Evolutionary conservation across 1,140 invertebrate genomes (phyloP).

Genomic region (Rhagoletis zephyria): DNA sequence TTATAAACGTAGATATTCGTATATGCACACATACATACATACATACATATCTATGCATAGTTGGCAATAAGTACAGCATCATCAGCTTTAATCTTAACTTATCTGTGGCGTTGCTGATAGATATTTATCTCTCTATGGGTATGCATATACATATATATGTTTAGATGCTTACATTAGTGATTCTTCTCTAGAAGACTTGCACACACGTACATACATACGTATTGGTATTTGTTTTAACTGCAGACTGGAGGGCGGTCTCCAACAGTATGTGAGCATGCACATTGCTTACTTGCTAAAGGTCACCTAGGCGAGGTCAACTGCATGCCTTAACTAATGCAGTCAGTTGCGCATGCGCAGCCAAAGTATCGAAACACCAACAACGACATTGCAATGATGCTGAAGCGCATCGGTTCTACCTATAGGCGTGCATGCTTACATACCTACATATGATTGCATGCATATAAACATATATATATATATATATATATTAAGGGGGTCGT

Average conservation of each 20-base stretch:
- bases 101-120: slow-evolving; percentile 1
- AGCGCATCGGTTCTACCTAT: background rate
- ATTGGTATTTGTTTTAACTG: slow-evolving; percentile 18
- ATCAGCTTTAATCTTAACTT: background rate
- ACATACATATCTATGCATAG: too few species aligned
- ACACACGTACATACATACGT: background rate
- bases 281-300: slow-evolving; percentile 64
- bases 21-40: too few species aligned
- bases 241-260: slow-evolving; percentile 5
- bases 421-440: background rate
- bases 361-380: slow-evolving; percentile 1
- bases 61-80: background rate
- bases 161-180: background rate
- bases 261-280: background rate
- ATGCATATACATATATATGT: background rate
- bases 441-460: background rate
- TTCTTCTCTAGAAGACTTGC: background rate
- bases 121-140: background rate
- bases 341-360: slow-evolving; percentile 50
- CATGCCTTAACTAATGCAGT: slow-evolving; percentile 58
- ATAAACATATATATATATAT: background rate
- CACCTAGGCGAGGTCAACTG: slow-evolving; percentile 66
- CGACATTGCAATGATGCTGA: background rate
- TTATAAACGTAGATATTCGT: too few species aligned
- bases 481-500: slow-evolving; percentile 51